Evolutionary conservation across 1,140 invertebrate genomes (phyloP), one percentile per base, ranked within the genome.

Genomic region (Drosophila eugracilis): DNA sequence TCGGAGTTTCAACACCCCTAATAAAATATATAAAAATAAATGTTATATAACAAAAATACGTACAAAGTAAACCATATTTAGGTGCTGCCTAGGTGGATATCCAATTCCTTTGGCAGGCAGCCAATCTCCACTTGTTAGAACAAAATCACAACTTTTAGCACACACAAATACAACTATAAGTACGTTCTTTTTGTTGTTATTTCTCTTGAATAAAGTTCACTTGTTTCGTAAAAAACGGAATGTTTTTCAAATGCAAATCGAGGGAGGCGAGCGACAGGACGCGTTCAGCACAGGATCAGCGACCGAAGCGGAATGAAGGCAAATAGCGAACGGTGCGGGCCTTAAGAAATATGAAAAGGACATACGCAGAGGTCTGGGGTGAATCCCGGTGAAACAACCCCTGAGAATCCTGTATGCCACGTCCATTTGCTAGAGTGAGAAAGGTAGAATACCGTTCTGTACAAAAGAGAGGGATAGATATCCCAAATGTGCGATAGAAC

Each of bases 1-100:
- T 17, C 60, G 63, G 63, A 9, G 9, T 21, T 47, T 47, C 1
- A 0, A 7, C 10, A 0, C 9, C n/a, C 3, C 17, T 3, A 19
- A 12, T 4, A 15, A 21, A 28, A 10, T 12, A 0, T 28, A 7
- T 6, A 12, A 6, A 26, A 36, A 15, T 28, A 10, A 24, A 1
- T 22, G 12, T 1, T 0, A 10, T 22, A 10, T 0, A 5, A 10
- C 7, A 0, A 7, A 15, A 42, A 79, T 91, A 91, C 89, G 78
- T 91, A 91, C 89, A 90, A 91, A 91, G 79, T 91, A 91, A 88
- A 91, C 89, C 89, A 91, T 91, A 91, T 89, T 91, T 85, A 76
- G 81, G 65, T 57, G 39, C 85, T 70, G 89, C 85, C 85, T 65
- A 77, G 49, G 21, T 34, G 60, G 34, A 47, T 89, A 89, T 89